phyloP scores from a whole-genome alignment of 1,140 invertebrate genomes.

The Trachymyrmex septentrionalis region DNA sequence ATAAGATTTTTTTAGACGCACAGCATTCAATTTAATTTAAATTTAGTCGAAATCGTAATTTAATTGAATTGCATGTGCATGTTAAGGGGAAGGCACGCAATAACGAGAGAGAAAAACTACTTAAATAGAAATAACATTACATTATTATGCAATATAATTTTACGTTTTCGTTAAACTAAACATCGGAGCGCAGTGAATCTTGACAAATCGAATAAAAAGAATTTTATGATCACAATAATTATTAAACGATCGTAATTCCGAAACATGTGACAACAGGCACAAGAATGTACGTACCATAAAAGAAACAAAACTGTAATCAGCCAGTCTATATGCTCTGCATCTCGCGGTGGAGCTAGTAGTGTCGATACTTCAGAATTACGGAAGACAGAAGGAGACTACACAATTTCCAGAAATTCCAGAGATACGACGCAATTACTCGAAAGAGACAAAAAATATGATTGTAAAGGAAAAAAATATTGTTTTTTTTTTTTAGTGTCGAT shows the following conservation, averaged over 20 bases:
- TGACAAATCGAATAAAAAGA: not conserved
- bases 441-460: not conserved
- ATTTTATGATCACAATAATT: not conserved
- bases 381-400: conserved; percentile 15
- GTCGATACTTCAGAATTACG: conserved; percentile 3
- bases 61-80: not conserved
- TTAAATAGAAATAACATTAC: not conserved
- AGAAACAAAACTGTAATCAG: conserved; percentile 21
- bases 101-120: not conserved
- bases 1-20: not conserved
- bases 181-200: not conserved
- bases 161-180: conserved; percentile 6
- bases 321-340: conserved; percentile 29
- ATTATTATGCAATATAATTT: not conserved
- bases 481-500: not conserved
- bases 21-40: not conserved
- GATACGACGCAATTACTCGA: not conserved
- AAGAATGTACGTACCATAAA: not conserved
- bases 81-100: not conserved
- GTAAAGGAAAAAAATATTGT: not conserved
- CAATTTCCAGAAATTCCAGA: conserved; percentile 14
- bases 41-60: not conserved
- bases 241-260: not conserved
- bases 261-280: not conserved
- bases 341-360: not conserved